A percentile compares a stretch with the other conserved stretches of the same genome.
phyloP scores from a whole-genome alignment of 2,888 invertebrate genomes.

The Scelioninae gen. 2 region DNA sequence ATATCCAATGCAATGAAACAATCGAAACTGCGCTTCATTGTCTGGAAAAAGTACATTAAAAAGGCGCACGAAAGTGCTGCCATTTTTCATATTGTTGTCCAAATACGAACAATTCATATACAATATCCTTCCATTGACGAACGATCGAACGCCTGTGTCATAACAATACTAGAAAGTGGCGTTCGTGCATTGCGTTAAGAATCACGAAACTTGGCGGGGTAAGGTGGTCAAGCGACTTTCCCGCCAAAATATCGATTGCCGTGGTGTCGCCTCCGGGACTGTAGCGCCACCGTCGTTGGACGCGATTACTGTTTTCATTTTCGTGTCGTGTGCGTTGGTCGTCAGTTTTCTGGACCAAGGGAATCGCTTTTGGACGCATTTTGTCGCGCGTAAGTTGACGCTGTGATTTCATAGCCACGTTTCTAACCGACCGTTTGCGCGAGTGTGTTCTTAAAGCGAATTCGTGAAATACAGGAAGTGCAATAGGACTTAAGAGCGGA shows the following conservation, averaged over 20 bases:
- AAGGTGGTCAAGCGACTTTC: too few species aligned
- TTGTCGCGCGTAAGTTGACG: conserved; percentile 38
- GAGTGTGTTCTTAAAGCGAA: conserved; percentile 47
- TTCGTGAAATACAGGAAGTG: conserved; percentile 52
- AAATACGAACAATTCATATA: too few species aligned
- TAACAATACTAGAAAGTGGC: neutral
- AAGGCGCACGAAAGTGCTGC: too few species aligned
- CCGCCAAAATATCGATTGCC: conserved; percentile 58
- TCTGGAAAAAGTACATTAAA: too few species aligned
- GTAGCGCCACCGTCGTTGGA: conserved; percentile 56
- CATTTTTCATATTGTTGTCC: too few species aligned
- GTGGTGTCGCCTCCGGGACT: conserved; percentile 23
- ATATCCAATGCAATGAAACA: too few species aligned
- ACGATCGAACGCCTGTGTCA: too few species aligned
- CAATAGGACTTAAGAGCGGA: conserved; percentile 28
- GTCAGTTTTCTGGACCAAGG: conserved; percentile 41
- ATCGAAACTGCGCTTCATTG: too few species aligned
- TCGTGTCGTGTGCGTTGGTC: conserved; percentile 41
- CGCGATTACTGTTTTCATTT: conserved; percentile 60
- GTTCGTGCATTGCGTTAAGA: too few species aligned
- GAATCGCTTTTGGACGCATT: conserved; percentile 19
- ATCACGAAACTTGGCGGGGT: too few species aligned
- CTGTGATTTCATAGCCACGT: neutral
- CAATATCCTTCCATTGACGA: too few species aligned
- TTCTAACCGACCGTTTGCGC: neutral